Evolutionary conservation across 2,888 invertebrate species (phyloP).

Genomic region (Dicyrtoma fusca): DNA sequence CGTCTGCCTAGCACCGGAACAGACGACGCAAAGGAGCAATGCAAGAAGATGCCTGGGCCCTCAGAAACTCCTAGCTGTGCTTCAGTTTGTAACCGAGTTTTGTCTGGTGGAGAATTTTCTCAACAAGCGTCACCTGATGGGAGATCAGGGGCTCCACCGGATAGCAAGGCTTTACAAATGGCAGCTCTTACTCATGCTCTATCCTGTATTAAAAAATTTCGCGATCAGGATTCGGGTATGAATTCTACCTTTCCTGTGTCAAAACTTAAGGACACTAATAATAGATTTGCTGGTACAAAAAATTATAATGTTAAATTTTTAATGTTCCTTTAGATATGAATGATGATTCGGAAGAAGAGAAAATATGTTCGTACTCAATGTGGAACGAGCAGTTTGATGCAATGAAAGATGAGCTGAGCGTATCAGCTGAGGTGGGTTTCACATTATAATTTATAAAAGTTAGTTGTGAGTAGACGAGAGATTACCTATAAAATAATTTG

Average conservation of each 20-base stretch:
- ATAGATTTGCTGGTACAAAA: no score
- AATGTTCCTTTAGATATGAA: constrained; percentile 8
- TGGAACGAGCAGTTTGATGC: constrained; percentile 26
- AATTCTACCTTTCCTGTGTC: no score
- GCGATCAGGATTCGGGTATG: constrained; percentile 48
- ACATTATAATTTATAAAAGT: no score
- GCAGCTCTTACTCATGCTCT: constrained; percentile 58
- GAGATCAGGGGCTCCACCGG: constrained; percentile 34
- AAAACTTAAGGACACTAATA: no score
- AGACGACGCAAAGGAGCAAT: no score
- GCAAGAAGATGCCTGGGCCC: not conserved
- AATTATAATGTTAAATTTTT: no score
- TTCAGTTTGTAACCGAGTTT: not conserved
- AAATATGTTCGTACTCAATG: not conserved
- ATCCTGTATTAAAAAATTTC: constrained; percentile 56
- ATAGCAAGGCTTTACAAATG: constrained; percentile 57
- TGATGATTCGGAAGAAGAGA: constrained; percentile 28
- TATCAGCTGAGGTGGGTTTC: constrained; percentile 14
- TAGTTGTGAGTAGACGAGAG: no score
- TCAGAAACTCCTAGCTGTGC: not conserved
- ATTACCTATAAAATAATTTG: no score
- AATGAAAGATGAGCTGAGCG: constrained; percentile 24
- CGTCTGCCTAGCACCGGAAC: not conserved
- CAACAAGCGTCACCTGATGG: constrained; percentile 39
- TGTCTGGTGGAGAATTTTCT: constrained; percentile 4